Percentiles rank a stretch among this genome's conserved stretches.
These are phyloP conservation scores for Hydra vulgaris DNA, from an alignment of 30 jellyfish, hydroid and myxozoan species.

Conservation along the genomic window DNA sequence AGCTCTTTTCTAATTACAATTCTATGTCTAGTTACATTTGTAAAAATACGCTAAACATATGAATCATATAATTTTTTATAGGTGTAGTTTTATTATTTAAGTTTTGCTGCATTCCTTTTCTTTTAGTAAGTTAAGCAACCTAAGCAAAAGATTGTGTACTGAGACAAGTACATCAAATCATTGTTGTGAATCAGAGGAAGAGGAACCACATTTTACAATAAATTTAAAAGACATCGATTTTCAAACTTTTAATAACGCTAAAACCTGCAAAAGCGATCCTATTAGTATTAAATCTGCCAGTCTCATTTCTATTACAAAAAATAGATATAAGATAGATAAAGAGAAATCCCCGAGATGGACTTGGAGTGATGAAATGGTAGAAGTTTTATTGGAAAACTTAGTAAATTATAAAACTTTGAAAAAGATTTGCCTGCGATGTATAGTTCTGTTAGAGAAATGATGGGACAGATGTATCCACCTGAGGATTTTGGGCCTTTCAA, in stretches of 20 bases:
- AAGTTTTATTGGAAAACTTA: not conserved
- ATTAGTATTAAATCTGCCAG: not conserved
- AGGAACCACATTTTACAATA: not conserved
- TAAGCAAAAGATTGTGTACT: not conserved
- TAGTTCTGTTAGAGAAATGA: slow-evolving; percentile 26
- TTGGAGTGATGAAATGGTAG: slow-evolving; percentile 36
- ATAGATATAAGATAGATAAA: not conserved
- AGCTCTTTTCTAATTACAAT: not conserved
- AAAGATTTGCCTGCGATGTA: slow-evolving; percentile 14
- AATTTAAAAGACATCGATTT: not conserved
- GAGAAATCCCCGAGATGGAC: slow-evolving; percentile 28
- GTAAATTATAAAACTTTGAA: slow-evolving; percentile 25
- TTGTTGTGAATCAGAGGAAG: not conserved
- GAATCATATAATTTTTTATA: not conserved
- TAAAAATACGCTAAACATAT: not conserved
- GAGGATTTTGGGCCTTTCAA: slow-evolving; percentile 30
- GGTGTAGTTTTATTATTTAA: not conserved
- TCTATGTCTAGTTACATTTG: not conserved
- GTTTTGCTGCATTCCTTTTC: not conserved
- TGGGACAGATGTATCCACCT: slow-evolving; percentile 45
- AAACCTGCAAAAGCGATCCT: not conserved
- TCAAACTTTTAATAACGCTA: not conserved
- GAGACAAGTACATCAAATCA: not conserved
- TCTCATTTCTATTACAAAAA: not conserved
- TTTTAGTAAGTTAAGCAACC: not conserved